Percentiles rank a stretch among this genome's conserved stretches.
phyloP scores from a whole-genome alignment of 2,797 vertebrate genomes.

The Falco rusticolus region DNA sequence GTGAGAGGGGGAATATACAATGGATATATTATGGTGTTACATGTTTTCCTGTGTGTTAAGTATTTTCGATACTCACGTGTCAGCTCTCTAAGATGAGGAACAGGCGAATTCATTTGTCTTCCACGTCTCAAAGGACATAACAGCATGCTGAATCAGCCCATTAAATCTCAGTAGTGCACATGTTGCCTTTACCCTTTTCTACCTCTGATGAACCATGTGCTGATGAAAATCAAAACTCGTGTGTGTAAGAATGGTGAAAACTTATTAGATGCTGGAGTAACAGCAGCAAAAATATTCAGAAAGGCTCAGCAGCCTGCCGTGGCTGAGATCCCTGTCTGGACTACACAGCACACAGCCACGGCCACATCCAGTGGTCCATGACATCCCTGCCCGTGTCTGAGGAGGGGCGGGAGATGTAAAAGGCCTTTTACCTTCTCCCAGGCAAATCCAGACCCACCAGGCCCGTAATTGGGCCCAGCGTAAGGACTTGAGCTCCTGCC shows the following conservation, averaged over 20 bases:
- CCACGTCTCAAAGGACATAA: neutral
- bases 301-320: neutral
- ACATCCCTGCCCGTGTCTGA: neutral
- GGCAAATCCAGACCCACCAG: neutral
- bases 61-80: neutral
- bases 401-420: neutral
- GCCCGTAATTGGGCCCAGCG: constrained; percentile 7
- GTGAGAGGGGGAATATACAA: neutral
- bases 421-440: constrained; percentile 36
- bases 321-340: neutral
- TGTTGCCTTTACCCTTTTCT: constrained; percentile 9
- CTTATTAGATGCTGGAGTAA: neutral
- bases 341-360: neutral
- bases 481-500: constrained; percentile 28
- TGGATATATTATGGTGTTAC: neutral
- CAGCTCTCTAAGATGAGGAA: neutral
- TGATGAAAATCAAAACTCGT: neutral
- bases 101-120: constrained; percentile 1
- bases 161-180: neutral
- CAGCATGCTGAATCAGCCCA: neutral
- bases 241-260: neutral
- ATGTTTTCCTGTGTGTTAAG: neutral
- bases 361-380: rapidly evolving
- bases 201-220: neutral
- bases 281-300: neutral